These are phyloP conservation scores for Drosophila lacertosa DNA, from an alignment of 1,140 invertebrate genomes.

Conservation along the genomic window DNA sequence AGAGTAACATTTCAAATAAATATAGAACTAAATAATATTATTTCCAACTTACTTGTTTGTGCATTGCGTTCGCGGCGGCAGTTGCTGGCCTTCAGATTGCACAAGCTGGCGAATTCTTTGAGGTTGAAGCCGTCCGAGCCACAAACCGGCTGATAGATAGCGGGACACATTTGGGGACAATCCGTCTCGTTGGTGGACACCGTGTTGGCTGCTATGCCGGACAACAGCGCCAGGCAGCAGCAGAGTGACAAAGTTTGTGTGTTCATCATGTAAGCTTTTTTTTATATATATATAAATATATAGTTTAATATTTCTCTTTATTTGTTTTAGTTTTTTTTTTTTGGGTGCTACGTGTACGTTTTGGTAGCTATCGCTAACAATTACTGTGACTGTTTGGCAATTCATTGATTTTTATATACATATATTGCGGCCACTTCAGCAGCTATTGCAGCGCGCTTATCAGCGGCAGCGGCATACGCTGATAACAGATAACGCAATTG, in stretches of 20 bases:
- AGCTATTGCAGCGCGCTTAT: conserved; percentile 42
- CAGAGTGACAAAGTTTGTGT: conserved; percentile 41
- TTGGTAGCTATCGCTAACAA: conserved; percentile 63
- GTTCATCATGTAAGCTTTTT: conserved; percentile 39
- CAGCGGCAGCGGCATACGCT: no score
- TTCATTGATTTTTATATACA: conserved; percentile 73
- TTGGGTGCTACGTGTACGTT: conserved; percentile 51
- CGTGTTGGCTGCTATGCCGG: conserved; percentile 53
- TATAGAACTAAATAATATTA: no score
- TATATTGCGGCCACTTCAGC: conserved; percentile 46
- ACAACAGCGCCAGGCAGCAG: conserved; percentile 48
- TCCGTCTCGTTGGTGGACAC: conserved; percentile 62
- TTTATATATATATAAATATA: conserved; percentile 21
- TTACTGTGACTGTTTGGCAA: conserved; percentile 62
- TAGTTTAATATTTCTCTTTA: conserved; percentile 17
- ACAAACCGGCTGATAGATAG: conserved; percentile 67
- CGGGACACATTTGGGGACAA: conserved; percentile 64
- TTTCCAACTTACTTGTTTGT: conserved; percentile 47
- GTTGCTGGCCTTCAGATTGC: conserved; percentile 64
- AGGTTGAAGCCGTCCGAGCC: conserved; percentile 67
- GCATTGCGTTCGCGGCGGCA: conserved; percentile 62
- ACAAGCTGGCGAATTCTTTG: conserved; percentile 68
- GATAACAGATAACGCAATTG: conserved; percentile 36
- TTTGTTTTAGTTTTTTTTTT: conserved; percentile 12
- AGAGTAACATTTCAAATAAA: neutral